Conservation (phyloP, 2,113 vertebrate genomes). For the Oncorhynchus kisutch region DNA sequence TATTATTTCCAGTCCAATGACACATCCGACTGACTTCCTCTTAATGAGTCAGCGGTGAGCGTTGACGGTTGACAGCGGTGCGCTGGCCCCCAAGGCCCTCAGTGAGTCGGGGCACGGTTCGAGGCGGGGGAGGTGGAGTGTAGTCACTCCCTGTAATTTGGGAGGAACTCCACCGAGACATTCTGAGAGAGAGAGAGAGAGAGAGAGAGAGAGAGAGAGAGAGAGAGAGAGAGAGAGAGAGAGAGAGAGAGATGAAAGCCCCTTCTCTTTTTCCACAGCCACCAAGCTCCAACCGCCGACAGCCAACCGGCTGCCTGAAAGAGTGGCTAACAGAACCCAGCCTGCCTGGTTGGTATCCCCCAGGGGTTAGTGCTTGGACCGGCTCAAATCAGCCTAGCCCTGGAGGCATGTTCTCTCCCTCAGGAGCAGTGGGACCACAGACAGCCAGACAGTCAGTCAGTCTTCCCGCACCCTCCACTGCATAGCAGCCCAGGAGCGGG, state of each 20-base stretch:
- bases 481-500: conserved; percentile 44
- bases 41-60: conserved; percentile 62
- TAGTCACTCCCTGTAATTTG: conserved; percentile 71
- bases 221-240: too few relatives aligned
- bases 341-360: conserved; percentile 56
- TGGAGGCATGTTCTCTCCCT: conserved; percentile 67
- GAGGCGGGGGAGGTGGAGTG: conserved; percentile 57
- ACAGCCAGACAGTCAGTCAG: conserved; percentile 58
- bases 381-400: conserved; percentile 67
- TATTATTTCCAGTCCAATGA: conserved; percentile 58
- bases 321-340: conserved; percentile 51
- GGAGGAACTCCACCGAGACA: conserved; percentile 64
- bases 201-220: conserved; percentile 34
- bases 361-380: conserved; percentile 61
- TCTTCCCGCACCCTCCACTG: conserved; percentile 39
- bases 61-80: conserved; percentile 58
- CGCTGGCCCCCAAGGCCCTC: conserved; percentile 41
- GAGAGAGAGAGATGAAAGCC: conserved; percentile 53
- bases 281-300: conserved; percentile 50
- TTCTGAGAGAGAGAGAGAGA: conserved; percentile 32
- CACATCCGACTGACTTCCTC: conserved; percentile 53
- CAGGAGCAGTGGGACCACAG: conserved; percentile 52
- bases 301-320: conserved; percentile 42
- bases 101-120: conserved; percentile 34
- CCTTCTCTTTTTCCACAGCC: conserved; percentile 29